phyloP scores from a whole-genome alignment of 2,888 invertebrate genomes.

The Luperina testacea region DNA sequence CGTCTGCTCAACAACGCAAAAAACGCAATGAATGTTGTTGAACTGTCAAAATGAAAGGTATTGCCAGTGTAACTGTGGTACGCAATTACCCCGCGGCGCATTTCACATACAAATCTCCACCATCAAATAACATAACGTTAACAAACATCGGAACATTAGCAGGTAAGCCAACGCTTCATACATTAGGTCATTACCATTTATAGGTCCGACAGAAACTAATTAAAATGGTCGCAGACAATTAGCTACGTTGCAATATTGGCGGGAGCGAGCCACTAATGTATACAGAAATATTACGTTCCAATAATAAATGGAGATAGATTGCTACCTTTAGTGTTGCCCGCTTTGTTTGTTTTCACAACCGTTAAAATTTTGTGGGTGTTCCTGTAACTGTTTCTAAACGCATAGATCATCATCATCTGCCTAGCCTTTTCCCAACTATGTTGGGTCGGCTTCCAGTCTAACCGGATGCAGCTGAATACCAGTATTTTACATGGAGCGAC shows the following conservation, averaged over 20 bases:
- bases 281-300: constrained; percentile 58
- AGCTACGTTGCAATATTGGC: constrained; percentile 69
- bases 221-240: constrained; percentile 75
- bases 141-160: constrained; percentile 50
- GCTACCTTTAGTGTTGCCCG: constrained; percentile 15
- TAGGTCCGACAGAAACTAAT: constrained; percentile 70
- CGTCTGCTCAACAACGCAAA: no score
- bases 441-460: no score
- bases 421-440: no score
- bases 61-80: neutral
- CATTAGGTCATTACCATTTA: constrained; percentile 66
- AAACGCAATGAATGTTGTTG: neutral
- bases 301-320: constrained; percentile 52
- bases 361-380: neutral
- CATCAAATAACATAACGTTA: constrained; percentile 35
- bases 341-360: constrained; percentile 17
- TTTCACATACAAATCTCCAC: constrained; percentile 29
- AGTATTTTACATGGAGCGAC: no score
- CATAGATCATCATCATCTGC: neutral
- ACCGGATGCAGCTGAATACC: no score
- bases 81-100: neutral
- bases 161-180: constrained; percentile 59
- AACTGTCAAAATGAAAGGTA: neutral
- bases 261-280: constrained; percentile 65
- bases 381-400: neutral